A percentile compares a stretch with the other conserved stretches of the same genome.
phyloP scores from a whole-genome alignment of 2,113 vertebrate species.

The Pipra filicauda region DNA sequence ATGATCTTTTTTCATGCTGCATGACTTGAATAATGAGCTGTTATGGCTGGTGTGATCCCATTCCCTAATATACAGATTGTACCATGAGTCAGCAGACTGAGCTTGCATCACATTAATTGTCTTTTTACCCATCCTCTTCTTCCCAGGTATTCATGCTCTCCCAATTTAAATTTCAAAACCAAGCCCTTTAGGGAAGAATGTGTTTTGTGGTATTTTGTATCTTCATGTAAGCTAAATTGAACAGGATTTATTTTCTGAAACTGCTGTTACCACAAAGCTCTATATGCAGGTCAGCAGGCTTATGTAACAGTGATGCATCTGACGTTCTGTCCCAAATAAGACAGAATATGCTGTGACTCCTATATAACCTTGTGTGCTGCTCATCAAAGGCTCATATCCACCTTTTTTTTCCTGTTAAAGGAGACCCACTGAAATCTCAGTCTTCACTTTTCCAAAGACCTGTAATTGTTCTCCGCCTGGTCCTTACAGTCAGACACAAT shows the following conservation, averaged over 20 bases:
- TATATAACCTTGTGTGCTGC: background rate
- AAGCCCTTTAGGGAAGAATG: background rate
- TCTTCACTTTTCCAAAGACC: background rate
- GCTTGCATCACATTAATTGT: background rate
- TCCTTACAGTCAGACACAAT: background rate
- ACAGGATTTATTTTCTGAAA: constrained; percentile 1
- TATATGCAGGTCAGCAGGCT: constrained; percentile 53
- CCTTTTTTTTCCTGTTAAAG: background rate
- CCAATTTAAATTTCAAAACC: background rate
- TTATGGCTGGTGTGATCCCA: background rate
- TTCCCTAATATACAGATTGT: background rate
- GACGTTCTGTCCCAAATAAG: background rate
- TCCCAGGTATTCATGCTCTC: background rate
- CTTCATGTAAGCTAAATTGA: background rate
- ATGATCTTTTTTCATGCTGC: background rate
- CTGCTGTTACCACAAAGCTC: background rate
- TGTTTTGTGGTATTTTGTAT: background rate
- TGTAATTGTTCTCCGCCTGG: background rate
- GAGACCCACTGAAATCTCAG: background rate
- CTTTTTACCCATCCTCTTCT: background rate
- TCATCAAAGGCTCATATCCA: background rate
- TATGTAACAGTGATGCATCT: constrained; percentile 54
- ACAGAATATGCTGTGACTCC: constrained; percentile 19
- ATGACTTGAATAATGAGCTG: background rate
- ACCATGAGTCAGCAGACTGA: background rate